Evolutionary conservation across 2,797 vertebrate genomes (phyloP).

Genomic region (Alauda arvensis): DNA sequence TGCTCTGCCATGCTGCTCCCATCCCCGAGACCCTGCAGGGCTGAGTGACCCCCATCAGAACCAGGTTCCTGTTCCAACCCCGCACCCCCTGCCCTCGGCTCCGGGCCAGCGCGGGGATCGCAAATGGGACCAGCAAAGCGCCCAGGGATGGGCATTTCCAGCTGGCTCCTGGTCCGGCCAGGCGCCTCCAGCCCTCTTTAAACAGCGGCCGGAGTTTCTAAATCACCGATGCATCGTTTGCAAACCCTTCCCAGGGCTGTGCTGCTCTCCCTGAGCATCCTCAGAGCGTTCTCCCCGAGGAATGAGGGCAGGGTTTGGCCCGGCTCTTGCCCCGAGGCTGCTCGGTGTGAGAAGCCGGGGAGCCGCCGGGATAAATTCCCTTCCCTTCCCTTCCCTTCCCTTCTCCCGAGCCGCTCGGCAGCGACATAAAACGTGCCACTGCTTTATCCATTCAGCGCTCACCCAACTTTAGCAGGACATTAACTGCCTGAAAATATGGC

Average conservation of each 20-base stretch:
- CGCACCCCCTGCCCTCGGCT: neutral
- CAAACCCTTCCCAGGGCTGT: neutral
- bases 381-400: neutral
- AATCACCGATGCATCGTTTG: rapidly evolving
- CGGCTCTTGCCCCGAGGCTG: rapidly evolving
- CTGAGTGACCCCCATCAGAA: neutral
- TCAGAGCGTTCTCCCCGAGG: neutral
- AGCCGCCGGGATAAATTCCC: neutral
- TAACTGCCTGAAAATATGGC: constrained; percentile 42
- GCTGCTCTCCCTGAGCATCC: neutral
- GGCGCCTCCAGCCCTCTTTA: neutral
- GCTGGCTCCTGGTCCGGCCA: neutral
- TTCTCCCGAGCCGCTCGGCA: neutral
- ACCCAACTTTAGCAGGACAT: constrained; percentile 49
- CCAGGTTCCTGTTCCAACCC: rapidly evolving
- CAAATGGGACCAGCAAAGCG: neutral
- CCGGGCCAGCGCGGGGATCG: rapidly evolving
- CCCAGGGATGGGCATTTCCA: neutral
- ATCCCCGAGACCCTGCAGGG: neutral
- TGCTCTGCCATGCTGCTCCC: too few relatives aligned
- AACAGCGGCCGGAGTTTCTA: neutral
- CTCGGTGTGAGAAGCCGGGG: neutral
- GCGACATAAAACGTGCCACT: constrained; percentile 23
- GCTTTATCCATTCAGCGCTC: constrained; percentile 57
- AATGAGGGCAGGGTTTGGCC: constrained; percentile 3